Conservation (phyloP, 2,888 invertebrate species). For the Podabrus alpinus region DNA sequence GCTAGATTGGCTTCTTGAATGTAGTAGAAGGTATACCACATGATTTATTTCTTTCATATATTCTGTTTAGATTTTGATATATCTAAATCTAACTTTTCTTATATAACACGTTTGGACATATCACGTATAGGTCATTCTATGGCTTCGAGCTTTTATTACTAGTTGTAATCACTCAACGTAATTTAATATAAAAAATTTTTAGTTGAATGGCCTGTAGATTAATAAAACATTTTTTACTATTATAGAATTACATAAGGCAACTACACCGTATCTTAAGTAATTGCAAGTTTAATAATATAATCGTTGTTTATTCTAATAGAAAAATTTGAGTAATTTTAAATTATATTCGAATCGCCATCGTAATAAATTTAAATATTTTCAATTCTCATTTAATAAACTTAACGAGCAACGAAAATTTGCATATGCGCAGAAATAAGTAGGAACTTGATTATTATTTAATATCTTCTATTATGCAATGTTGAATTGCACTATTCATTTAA, state of each 20-base stretch:
- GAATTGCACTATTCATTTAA: constrained; percentile 23
- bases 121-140: not conserved
- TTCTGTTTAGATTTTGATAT: not conserved
- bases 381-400: constrained; percentile 6
- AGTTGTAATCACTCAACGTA: not conserved
- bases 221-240: not conserved
- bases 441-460: constrained; percentile 26
- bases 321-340: not conserved
- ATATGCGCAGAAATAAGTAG: constrained; percentile 13
- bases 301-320: not conserved
- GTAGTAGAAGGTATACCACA: not conserved
- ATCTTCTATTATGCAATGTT: constrained; percentile 16
- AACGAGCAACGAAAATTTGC: constrained; percentile 12
- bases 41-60: too few relatives aligned
- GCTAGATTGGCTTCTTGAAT: not conserved
- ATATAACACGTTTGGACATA: not conserved
- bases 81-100: not conserved
- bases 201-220: not conserved
- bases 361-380: not conserved
- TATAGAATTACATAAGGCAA: not conserved
- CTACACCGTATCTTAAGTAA: not conserved
- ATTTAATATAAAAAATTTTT: not conserved
- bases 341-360: not conserved
- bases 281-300: not conserved
- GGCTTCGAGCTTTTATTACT: not conserved